Evolutionary conservation across 2,797 vertebrate species (phyloP), one percentile per base, ranked within the genome.

Genomic region (Characodon lateralis): DNA sequence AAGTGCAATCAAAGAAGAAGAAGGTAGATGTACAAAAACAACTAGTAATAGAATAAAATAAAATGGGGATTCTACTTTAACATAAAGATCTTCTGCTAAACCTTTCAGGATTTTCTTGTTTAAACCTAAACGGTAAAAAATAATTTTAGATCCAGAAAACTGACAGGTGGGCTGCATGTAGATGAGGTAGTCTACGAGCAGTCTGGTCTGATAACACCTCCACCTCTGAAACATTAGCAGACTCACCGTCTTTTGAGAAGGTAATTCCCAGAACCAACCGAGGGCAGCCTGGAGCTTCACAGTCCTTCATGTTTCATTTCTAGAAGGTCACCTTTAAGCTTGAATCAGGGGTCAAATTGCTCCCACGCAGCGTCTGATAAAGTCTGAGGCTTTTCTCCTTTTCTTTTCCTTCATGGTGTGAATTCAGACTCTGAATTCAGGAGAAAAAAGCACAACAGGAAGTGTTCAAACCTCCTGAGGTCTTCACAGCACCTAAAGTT

Each of bases 361-460:
- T 48, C 77, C 79, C 78, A 18, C 55, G 43, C 77, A 24, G 76
- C 24, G 71, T 46, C 50, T 22, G 53, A 18, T 65, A 51, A 9
- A 43, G 69, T 26, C 2, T 0, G 8, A 22, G 48, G 53, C 78
- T 65, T 63, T 63, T 20, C 73, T 43, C 35, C 28, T 35, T 4
- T 20, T 14, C 71, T 1, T 8, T 56, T 14, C 9, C 31, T 61
- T 70, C 26, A 1, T 71, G 70, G 46, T 56, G 53, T 72, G 59
- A 75, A 69, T 81, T 81, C 63, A 81, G 41, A 68, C 51, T 55
- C 65, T 9, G 20, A 65, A 39, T 43, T 41, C 58, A 1, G 74
- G 26, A 72, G 74, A 81, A 63, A 71, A 68, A 61, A 65, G 20
- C 74, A 55, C 66, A 59, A 56, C 80, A 65, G 12, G 72, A 78